These are phyloP conservation scores for Caenorhabditis zanzibari DNA, from an alignment of 2,888 invertebrate species.

Conservation along the genomic window DNA sequence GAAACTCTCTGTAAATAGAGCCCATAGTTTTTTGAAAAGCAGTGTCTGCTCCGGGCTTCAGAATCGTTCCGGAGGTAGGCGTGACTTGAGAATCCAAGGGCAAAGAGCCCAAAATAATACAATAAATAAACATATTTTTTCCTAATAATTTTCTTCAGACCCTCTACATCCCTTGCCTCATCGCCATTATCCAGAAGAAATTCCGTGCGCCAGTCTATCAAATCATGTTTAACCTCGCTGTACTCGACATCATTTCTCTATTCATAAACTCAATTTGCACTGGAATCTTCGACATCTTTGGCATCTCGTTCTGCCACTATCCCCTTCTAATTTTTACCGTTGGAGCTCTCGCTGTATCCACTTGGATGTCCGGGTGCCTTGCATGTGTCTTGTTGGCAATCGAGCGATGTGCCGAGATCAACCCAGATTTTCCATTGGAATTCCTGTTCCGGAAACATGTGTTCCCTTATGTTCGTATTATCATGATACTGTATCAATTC, in stretches of 20 bases:
- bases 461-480: background rate
- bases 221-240: conserved; percentile 15
- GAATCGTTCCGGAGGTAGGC: no score
- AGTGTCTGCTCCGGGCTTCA: no score
- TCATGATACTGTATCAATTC: no score
- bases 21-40: no score
- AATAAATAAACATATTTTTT: no score
- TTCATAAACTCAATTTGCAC: conserved; percentile 20
- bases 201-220: conserved; percentile 20
- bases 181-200: background rate
- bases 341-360: background rate
- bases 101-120: no score
- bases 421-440: background rate
- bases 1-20: no score
- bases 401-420: conserved; percentile 17
- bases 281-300: conserved; percentile 28
- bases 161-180: conserved; percentile 29
- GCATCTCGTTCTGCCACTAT: conserved; percentile 15
- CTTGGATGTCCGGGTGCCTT: conserved; percentile 15
- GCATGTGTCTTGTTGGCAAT: conserved; percentile 28
- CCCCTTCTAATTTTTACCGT: background rate
- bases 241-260: conserved; percentile 11
- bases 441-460: conserved; percentile 3
- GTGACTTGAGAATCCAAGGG: no score
- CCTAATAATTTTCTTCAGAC: no score